phyloP scores from a whole-genome alignment of 2,113 vertebrate genomes.

The Solea senegalensis region DNA sequence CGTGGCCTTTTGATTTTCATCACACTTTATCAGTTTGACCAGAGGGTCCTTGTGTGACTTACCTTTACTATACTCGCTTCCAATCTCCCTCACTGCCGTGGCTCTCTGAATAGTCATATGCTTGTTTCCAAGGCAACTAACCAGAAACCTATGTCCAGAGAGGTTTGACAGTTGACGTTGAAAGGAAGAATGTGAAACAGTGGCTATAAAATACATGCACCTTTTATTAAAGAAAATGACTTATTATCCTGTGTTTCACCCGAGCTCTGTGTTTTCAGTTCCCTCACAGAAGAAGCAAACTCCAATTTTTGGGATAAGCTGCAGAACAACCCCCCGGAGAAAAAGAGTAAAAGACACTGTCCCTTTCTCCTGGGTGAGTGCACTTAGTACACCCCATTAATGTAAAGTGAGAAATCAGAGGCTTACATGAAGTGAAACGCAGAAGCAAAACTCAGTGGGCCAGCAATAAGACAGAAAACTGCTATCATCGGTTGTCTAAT shows the following conservation, averaged over 20 bases:
- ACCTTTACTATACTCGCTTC: slow-evolving; percentile 58
- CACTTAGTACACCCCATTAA: slow-evolving; percentile 67
- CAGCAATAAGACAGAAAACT: slow-evolving; percentile 64
- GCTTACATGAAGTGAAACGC: slow-evolving; percentile 61
- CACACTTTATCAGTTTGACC: slow-evolving; percentile 65
- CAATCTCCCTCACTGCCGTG: slow-evolving; percentile 46
- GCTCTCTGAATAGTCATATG: slow-evolving; percentile 76
- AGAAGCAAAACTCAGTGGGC: slow-evolving; percentile 70
- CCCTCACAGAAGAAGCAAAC: slow-evolving; percentile 46
- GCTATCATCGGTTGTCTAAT: slow-evolving; percentile 73
- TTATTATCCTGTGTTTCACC: not conserved
- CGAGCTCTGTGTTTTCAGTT: slow-evolving; percentile 13
- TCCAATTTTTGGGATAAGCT: slow-evolving; percentile 41
- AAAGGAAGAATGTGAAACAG: slow-evolving; percentile 55
- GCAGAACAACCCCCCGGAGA: slow-evolving; percentile 31
- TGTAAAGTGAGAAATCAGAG: slow-evolving; percentile 68
- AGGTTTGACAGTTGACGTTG: slow-evolving; percentile 72
- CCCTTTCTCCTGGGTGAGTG: slow-evolving; percentile 65
- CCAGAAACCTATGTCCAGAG: slow-evolving; percentile 73
- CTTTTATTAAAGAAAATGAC: slow-evolving; percentile 38
- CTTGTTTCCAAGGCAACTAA: slow-evolving; percentile 82
- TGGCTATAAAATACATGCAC: slow-evolving; percentile 19
- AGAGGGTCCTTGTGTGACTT: slow-evolving; percentile 66
- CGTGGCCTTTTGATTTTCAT: slow-evolving; percentile 60
- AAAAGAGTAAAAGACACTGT: slow-evolving; percentile 48